These are phyloP conservation scores for Poeciliopsis paucimaculata DNA, from an alignment of 2,797 vertebrate species.

Conservation along the genomic window DNA sequence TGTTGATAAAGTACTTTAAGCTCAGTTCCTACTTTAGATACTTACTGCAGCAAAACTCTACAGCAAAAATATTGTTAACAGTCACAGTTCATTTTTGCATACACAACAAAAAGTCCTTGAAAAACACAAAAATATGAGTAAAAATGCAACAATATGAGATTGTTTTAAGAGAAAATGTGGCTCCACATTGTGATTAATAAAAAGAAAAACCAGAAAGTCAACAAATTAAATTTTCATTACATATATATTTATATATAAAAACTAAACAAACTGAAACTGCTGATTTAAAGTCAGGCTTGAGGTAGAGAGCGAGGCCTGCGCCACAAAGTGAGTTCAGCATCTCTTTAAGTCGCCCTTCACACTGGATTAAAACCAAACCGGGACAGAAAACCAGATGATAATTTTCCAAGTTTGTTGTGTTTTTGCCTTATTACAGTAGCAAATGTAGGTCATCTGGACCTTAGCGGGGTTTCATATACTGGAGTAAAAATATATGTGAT, in stretches of 20 bases:
- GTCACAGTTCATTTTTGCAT: conserved; percentile 10
- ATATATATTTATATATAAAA: conserved; percentile 59
- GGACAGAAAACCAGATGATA: neutral
- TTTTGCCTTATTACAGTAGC: neutral
- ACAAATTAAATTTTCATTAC: conserved; percentile 12
- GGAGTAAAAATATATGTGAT: neutral
- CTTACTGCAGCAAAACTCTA: neutral
- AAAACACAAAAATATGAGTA: conserved; percentile 11
- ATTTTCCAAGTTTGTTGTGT: neutral
- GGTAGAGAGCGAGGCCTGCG: conserved; percentile 67
- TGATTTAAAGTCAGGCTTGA: conserved; percentile 64
- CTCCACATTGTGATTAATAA: neutral
- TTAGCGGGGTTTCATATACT: neutral
- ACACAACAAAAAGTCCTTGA: conserved; percentile 29
- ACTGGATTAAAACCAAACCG: neutral
- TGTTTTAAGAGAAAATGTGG: neutral
- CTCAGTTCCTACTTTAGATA: neutral
- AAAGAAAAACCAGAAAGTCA: neutral
- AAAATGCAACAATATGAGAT: conserved; percentile 19
- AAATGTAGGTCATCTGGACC: neutral
- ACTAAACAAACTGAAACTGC: conserved; percentile 43
- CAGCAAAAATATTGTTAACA: neutral
- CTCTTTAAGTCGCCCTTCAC: conserved; percentile 5
- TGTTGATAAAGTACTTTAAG: neutral
- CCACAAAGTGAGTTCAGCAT: conserved; percentile 7